Percentiles rank a stretch among this genome's conserved stretches.
Conservation (phyloP, 2,888 invertebrate genomes). For the Psylliodes chrysocephalus region DNA sequence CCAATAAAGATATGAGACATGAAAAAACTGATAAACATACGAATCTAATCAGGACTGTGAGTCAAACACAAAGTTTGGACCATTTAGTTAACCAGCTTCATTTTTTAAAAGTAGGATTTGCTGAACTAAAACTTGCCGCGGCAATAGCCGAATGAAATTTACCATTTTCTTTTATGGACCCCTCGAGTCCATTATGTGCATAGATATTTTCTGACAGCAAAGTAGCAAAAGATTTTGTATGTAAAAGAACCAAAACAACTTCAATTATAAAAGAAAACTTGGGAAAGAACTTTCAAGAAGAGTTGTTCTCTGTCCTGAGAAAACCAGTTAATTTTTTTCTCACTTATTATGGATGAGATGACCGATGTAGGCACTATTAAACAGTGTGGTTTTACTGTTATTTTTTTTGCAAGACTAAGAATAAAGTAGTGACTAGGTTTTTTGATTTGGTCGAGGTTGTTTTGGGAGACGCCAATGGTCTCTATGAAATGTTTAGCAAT, state of each 20-base stretch:
- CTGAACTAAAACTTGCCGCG: background rate
- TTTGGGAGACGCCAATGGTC: background rate
- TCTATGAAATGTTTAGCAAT: background rate
- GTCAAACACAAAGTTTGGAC: background rate
- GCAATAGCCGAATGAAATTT: background rate
- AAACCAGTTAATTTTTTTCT: background rate
- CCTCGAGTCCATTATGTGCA: background rate
- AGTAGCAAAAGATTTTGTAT: constrained; percentile 7
- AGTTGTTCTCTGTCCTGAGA: background rate
- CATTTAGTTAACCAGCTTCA: background rate
- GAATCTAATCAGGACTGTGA: background rate
- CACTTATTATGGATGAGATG: constrained; percentile 16
- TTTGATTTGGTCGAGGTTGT: constrained; percentile 23
- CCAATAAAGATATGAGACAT: background rate
- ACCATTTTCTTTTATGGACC: constrained; percentile 9
- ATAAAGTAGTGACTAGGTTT: constrained; percentile 13
- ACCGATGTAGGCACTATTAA: constrained; percentile 10
- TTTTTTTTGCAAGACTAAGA: background rate
- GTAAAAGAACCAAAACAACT: constrained; percentile 18
- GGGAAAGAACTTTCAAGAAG: too few relatives aligned
- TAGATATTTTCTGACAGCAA: constrained; percentile 9
- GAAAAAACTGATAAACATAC: background rate
- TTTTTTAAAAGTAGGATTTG: background rate
- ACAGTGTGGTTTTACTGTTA: constrained; percentile 14
- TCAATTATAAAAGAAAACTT: too few relatives aligned